phyloP scores from a whole-genome alignment of 1,140 invertebrate species.

The Hormaphis cornu region DNA sequence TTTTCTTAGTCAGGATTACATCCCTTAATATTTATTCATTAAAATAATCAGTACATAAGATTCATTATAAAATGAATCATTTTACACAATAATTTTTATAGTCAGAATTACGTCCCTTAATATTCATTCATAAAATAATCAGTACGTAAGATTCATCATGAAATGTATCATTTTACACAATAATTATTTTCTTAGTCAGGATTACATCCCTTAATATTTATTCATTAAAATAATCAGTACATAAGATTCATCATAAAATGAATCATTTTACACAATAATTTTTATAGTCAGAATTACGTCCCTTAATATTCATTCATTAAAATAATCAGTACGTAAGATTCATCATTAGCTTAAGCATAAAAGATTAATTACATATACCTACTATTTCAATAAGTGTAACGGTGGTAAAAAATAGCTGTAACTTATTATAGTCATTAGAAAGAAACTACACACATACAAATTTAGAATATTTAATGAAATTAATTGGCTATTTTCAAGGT shows the following conservation, averaged over 20 bases:
- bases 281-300: slow-evolving; percentile 26
- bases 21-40: slow-evolving; percentile 14
- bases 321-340: background rate
- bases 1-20: background rate
- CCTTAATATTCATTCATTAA: slow-evolving; percentile 15
- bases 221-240: background rate
- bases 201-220: slow-evolving; percentile 18
- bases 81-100: background rate
- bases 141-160: background rate
- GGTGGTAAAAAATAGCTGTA: too few relatives aligned
- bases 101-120: background rate
- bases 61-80: background rate
- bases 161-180: background rate
- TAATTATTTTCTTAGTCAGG: background rate
- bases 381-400: too few relatives aligned
- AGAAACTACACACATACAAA: too few relatives aligned
- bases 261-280: background rate
- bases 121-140: background rate
- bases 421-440: too few relatives aligned
- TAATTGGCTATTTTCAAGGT: too few relatives aligned
- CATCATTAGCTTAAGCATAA: background rate
- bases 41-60: background rate
- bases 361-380: too few relatives aligned
- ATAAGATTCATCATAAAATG: slow-evolving; percentile 3
- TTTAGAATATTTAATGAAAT: too few relatives aligned